Evolutionary conservation across 2,797 vertebrate species (phyloP), one percentile per base, ranked within the genome.

Genomic region (Sebastes nivosus): DNA sequence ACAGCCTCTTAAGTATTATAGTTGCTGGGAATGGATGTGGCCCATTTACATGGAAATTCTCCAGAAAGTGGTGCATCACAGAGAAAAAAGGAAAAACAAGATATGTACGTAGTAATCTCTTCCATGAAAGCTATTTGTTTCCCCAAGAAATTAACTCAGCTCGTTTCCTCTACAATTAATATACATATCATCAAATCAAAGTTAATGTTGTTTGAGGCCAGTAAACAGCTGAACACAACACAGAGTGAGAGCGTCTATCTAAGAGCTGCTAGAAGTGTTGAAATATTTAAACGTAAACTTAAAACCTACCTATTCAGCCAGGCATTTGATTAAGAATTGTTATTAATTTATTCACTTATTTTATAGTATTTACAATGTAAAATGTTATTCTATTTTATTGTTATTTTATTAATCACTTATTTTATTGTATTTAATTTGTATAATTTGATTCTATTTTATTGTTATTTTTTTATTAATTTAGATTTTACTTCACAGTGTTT

Each of bases 1-100:
- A 77, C 34, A 60, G 65, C 57, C 16, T 73, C 55, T 68, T 24
- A 74, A 83, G 65, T 29, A 63, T 67, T 59, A 71, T 27, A 72
- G 64, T 36, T 18, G 12, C 55, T 52, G 65, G 79, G 59, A 63
- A 77, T 50, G 25, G 30, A 67, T 22, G 20, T 32, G 57, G 34
- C 29, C 57, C 4, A 84, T 81, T 85, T 71, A 72, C 65, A 82
- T 77, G 59, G 50, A 79, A 77, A 88, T 83, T 72, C 61, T 73
- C 58, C 29, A 55, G 25, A 82, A 69, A 54, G 50, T 46, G 38
- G 10, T n/a, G 8, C 69, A 70, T 71, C 55, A 58, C 8, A 54
- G 11, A 34, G 34, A 60, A n/a, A 46, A 18, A 63, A 54, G 24
- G 12, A 55, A 67, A 29, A 29, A 66, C 54, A 11, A 75, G 4